Percentiles rank a stretch among this genome's conserved stretches.
These are phyloP conservation scores for Melitaea athalia DNA, from an alignment of 2,888 invertebrate species.

Conservation along the genomic window DNA sequence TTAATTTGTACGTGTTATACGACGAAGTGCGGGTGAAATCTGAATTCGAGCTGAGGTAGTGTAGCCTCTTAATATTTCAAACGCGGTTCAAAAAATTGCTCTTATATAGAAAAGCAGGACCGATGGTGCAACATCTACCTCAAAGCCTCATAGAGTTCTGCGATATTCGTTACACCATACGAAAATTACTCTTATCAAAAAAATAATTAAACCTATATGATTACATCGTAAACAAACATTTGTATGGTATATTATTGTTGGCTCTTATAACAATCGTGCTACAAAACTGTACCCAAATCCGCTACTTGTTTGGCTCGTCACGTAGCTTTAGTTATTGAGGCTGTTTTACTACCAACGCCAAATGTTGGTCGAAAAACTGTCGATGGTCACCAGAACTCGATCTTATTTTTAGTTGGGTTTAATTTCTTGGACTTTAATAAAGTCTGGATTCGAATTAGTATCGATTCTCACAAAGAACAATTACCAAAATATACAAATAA, in stretches of 20 bases:
- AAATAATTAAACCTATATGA: neutral
- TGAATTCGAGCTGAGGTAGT: too few relatives aligned
- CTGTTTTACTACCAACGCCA: neutral
- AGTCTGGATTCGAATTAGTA: too few relatives aligned
- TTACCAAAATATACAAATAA: too few relatives aligned
- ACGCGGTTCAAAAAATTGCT: too few relatives aligned
- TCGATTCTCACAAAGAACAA: too few relatives aligned
- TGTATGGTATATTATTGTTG: slow-evolving; percentile 9
- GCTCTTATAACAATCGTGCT: slow-evolving; percentile 20
- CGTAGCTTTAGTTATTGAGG: slow-evolving; percentile 3
- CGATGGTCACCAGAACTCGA: neutral
- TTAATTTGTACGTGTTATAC: too few relatives aligned
- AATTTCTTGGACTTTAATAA: too few relatives aligned
- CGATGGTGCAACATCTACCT: too few relatives aligned
- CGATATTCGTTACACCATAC: neutral
- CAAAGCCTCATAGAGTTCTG: too few relatives aligned
- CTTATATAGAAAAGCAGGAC: too few relatives aligned
- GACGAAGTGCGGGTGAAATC: too few relatives aligned
- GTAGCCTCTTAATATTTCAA: too few relatives aligned
- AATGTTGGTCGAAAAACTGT: slow-evolving; percentile 1
- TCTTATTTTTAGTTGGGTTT: neutral
- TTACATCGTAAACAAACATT: slow-evolving; percentile 13
- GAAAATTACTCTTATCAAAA: neutral
- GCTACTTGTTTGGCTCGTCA: slow-evolving; percentile 5
- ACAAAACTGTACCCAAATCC: slow-evolving; percentile 11